Evolutionary conservation across 2,888 invertebrate genomes (phyloP).

Genomic region (Lapara coniferarum): DNA sequence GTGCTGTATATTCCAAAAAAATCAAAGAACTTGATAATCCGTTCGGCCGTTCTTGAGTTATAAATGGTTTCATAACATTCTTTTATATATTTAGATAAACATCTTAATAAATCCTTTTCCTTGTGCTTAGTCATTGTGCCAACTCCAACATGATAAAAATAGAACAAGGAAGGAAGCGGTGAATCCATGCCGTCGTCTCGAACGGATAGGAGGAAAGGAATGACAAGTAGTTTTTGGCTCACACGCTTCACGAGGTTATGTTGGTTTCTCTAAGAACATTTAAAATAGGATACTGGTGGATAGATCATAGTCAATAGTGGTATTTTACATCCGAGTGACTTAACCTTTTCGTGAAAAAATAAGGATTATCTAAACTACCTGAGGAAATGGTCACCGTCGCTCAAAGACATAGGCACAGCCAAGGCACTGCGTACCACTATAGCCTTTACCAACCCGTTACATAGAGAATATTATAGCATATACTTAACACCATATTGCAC

Average conservation of each 20-base stretch:
- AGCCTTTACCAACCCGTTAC: too few species aligned
- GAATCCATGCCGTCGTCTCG: neutral
- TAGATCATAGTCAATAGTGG: neutral
- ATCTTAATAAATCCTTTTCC: too few species aligned
- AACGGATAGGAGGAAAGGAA: neutral
- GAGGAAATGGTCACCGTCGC: too few species aligned
- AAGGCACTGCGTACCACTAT: too few species aligned
- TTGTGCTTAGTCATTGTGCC: neutral
- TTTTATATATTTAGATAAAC: neutral
- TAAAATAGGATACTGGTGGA: neutral
- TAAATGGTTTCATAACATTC: too few species aligned
- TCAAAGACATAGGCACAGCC: too few species aligned
- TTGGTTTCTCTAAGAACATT: neutral
- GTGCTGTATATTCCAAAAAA: constrained; percentile 19
- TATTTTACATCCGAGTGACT: too few species aligned
- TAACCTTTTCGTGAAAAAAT: too few species aligned
- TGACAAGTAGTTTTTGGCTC: neutral
- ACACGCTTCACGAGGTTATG: neutral
- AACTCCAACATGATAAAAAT: neutral
- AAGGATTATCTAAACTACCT: too few species aligned
- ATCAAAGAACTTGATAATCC: too few species aligned
- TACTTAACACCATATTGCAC: neutral
- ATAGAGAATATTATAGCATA: neutral
- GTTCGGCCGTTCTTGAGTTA: too few species aligned
- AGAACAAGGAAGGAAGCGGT: neutral